phyloP scores from a whole-genome alignment of 2,797 vertebrate species.

The Karalla daura region DNA sequence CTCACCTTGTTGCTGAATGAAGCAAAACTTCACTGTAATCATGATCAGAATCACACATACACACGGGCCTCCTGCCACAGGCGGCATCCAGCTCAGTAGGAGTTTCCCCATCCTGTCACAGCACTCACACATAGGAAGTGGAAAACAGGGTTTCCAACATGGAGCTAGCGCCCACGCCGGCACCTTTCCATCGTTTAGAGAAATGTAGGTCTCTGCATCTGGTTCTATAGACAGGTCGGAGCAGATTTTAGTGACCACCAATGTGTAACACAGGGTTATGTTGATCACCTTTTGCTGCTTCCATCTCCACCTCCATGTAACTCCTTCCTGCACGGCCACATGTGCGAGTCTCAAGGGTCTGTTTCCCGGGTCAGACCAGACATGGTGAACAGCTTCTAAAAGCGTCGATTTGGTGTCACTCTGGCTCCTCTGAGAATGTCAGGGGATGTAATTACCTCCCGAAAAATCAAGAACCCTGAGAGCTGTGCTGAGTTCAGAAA shows the following conservation, averaged over 20 bases:
- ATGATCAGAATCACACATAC: conserved; percentile 24
- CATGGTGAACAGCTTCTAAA: neutral
- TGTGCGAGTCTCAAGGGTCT: neutral
- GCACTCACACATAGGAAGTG: conserved; percentile 17
- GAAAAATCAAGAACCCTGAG: conserved; percentile 5
- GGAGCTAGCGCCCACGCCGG: conserved; percentile 7
- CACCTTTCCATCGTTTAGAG: conserved; percentile 29
- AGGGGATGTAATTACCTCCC: conserved; percentile 27
- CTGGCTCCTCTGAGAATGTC: conserved; percentile 20
- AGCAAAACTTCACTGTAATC: conserved; percentile 40
- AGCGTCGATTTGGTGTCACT: conserved; percentile 11
- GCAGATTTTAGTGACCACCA: neutral
- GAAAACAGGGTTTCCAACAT: conserved; percentile 54
- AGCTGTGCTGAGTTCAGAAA: conserved; percentile 7
- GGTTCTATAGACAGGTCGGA: conserved; percentile 9
- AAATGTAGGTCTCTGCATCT: conserved; percentile 4
- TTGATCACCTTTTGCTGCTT: conserved; percentile 12
- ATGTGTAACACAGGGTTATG: neutral
- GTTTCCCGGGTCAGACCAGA: neutral
- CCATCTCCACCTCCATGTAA: neutral
- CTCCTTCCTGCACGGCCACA: conserved; percentile 21
- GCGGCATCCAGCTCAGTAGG: conserved; percentile 40
- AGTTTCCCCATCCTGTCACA: conserved; percentile 46
- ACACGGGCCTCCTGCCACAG: conserved; percentile 14
- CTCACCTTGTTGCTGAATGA: conserved; percentile 61